phyloP scores from a whole-genome alignment of 2,113 vertebrate genomes.

The Phrynosoma platyrhinos region DNA sequence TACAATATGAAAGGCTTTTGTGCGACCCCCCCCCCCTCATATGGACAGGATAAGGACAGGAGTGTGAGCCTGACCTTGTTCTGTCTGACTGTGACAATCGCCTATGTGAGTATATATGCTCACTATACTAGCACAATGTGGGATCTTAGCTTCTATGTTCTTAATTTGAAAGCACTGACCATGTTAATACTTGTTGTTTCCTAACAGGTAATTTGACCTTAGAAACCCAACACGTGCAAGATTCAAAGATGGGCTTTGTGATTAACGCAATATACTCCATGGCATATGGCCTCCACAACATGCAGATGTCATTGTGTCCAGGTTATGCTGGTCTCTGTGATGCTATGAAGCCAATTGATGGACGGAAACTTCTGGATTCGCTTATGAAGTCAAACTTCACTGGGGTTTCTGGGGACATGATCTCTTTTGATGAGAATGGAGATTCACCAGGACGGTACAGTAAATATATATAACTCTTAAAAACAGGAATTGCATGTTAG shows the following conservation, averaged over 20 bases:
- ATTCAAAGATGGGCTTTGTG: conserved; percentile 99
- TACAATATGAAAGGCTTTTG: no score
- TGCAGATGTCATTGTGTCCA: conserved; percentile 90
- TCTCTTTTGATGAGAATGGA: conserved; percentile 95
- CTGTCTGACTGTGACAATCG: no score
- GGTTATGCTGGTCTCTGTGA: conserved; percentile 92
- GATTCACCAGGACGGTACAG: conserved; percentile 95
- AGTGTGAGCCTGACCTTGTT: no score
- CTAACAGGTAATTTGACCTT: conserved; percentile 88
- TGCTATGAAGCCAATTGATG: conserved; percentile 95
- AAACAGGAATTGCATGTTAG: neutral
- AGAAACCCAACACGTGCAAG: conserved; percentile 92
- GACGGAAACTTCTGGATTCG: conserved; percentile 92
- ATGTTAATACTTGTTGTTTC: neutral
- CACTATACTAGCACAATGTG: no score
- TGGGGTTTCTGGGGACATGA: conserved; percentile 93
- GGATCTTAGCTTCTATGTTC: no score
- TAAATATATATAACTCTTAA: neutral
- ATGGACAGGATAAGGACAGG: no score
- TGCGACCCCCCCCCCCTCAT: no score
- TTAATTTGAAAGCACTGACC: neutral
- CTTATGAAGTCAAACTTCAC: conserved; percentile 98
- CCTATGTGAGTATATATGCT: no score
- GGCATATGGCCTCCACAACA: conserved; percentile 96
- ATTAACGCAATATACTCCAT: conserved; percentile 99